Conservation (phyloP, 2,888 invertebrate genomes). For the Eristalis intricaria region DNA sequence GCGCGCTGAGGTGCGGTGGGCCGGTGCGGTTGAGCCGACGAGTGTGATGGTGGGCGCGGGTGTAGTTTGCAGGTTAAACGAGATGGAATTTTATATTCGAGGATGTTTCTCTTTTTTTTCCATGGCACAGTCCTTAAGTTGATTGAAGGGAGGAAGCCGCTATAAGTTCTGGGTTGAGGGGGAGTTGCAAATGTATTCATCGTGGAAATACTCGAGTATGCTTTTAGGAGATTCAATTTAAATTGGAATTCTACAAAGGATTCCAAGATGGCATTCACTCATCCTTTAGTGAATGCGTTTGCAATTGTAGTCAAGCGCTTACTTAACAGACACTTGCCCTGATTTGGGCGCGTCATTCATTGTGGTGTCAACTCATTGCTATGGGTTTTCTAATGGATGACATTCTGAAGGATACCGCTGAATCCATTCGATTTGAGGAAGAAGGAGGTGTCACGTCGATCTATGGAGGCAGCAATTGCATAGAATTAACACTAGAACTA, state of each 20-base stretch:
- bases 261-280: neutral
- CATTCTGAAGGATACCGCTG: too few relatives aligned
- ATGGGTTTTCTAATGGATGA: too few relatives aligned
- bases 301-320: neutral
- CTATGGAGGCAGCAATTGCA: too few relatives aligned
- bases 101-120: neutral
- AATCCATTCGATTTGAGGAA: too few relatives aligned
- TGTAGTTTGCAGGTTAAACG: slow-evolving; percentile 3
- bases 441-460: too few relatives aligned
- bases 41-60: neutral
- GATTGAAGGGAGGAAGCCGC: neutral
- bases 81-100: slow-evolving; percentile 25
- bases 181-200: neutral
- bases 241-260: neutral
- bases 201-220: neutral
- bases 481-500: too few relatives aligned
- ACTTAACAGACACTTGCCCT: neutral
- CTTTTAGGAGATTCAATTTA: neutral
- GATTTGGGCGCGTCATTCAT: neutral
- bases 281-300: neutral
- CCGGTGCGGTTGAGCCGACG: neutral
- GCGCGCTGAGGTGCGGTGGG: slow-evolving; percentile 5
- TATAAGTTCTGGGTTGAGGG: neutral
- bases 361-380: too few relatives aligned
- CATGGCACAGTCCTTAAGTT: neutral